phyloP scores from a whole-genome alignment of 2,888 invertebrate species.

The Nephrotoma guestfalica region DNA sequence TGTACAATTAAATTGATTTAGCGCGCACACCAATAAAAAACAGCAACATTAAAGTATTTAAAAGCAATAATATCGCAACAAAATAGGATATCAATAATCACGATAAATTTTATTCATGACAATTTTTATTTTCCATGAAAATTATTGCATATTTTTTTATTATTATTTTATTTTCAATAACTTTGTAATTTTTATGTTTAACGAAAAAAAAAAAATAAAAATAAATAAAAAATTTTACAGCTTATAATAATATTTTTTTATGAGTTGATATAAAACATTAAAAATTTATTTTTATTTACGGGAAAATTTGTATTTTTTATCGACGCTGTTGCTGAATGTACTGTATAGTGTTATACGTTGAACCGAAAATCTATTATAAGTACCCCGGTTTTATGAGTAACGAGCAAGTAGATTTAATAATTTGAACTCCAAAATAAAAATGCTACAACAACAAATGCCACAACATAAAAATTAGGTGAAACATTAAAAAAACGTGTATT shows the following conservation, averaged over 20 bases:
- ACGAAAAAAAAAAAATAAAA: not conserved
- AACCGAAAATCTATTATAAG: not conserved
- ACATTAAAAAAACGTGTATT: not conserved
- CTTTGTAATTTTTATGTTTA: not conserved
- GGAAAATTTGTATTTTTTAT: not conserved
- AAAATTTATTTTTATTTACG: not conserved
- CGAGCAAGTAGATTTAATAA: not conserved
- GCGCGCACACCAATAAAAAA: not conserved
- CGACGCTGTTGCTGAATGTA: not conserved
- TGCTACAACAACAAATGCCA: not conserved
- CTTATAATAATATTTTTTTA: not conserved
- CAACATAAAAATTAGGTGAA: not conserved
- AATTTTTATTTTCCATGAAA: not conserved
- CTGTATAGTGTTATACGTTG: not conserved
- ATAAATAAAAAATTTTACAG: not conserved
- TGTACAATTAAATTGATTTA: not conserved
- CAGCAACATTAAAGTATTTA: not conserved
- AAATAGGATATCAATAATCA: not conserved
- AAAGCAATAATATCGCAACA: not conserved
- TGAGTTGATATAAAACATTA: not conserved
- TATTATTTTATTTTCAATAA: not conserved
- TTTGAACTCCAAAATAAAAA: not conserved
- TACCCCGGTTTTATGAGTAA: not conserved
- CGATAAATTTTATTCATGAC: not conserved
- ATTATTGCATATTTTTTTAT: not conserved